Base-by-base conservation (phyloP, 1,140 invertebrate genomes). In the Zaprionus lachaisei region DNA sequence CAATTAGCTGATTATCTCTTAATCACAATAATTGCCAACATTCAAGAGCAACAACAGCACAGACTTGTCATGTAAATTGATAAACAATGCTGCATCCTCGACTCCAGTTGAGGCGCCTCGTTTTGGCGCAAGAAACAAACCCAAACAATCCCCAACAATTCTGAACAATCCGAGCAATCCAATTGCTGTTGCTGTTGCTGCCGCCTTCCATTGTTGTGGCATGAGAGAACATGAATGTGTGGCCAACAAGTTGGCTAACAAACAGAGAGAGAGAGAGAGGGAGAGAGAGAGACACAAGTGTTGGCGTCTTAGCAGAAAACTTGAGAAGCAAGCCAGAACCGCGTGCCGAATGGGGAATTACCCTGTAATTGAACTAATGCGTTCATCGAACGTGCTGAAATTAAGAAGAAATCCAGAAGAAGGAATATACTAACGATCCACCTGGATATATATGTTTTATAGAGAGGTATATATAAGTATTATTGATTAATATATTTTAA, bases 201-300 rank as follows among this genome's bases (percentile, higher is more conserved):
- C 38, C 38, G n/a, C n/a, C 41, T 47, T 4, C n/a, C 55, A 67
- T 57, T 67, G 64, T 67, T 67, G 24, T 24, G 62, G 55, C 28
- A 6, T 4, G 38, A 37, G 28, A 7, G 41, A 47, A 47, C 41
- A 47, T 47, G 41, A 69, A 20, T 55, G 38, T 69, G 66, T 74
- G 65, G 57, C 72, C 57, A 74, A 74, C 72, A 69, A 62, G 56
- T 73, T 73, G 47, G 26, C 71, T 34, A 28, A 57, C 61, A 72
- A 20, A 38, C n/a, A 17, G 41, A 44, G 15, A 7, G 41, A 3
- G 41, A 1, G 5, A 44, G 3, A 2, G 38, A 15, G 4, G 1
- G 37, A 0, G 37, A 15, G 15, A 11, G 38, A 15, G 15, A 34
- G 9, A 34, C n/a, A 56, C n/a, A 62, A 70, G 47, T 63, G 58